These are phyloP conservation scores for Phlogophora meticulosa DNA, from an alignment of 2,888 invertebrate genomes.

Conservation along the genomic window DNA sequence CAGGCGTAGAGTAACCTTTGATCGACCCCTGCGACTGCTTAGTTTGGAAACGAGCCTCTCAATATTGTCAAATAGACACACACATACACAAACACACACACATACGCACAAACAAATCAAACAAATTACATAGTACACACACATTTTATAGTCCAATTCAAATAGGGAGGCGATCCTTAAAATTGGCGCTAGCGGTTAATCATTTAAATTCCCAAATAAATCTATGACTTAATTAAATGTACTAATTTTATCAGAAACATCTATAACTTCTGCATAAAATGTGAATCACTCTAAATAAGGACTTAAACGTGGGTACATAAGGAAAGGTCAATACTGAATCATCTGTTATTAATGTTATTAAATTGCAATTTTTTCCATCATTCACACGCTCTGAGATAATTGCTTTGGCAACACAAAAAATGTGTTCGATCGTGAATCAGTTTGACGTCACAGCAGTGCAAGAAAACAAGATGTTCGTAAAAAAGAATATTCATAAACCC, in stretches of 20 bases:
- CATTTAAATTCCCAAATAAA: not conserved
- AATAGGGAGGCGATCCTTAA: not conserved
- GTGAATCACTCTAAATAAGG: constrained; percentile 37
- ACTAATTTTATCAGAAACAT: constrained; percentile 5
- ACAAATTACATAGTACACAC: no score
- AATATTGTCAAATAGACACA: no score
- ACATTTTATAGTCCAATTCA: no score
- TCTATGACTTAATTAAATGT: not conserved
- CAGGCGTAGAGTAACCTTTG: no score
- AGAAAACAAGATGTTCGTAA: constrained; percentile 13
- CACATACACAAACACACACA: no score
- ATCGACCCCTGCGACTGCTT: no score
- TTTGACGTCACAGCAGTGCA: constrained; percentile 42
- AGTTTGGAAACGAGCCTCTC: no score
- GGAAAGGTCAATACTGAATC: constrained; percentile 57
- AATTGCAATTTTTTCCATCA: constrained; percentile 52
- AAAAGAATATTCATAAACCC: constrained; percentile 22
- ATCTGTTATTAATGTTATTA: constrained; percentile 31
- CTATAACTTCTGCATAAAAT: constrained; percentile 32
- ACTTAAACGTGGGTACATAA: constrained; percentile 37
- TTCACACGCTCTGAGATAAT: constrained; percentile 58
- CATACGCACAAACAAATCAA: no score
- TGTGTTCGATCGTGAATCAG: constrained; percentile 38
- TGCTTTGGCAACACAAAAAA: constrained; percentile 41
- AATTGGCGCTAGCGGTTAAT: not conserved